Percentiles rank a stretch among this genome's conserved stretches.
Conservation (phyloP, 2,113 vertebrate genomes). For the Notothenia coriiceps region DNA sequence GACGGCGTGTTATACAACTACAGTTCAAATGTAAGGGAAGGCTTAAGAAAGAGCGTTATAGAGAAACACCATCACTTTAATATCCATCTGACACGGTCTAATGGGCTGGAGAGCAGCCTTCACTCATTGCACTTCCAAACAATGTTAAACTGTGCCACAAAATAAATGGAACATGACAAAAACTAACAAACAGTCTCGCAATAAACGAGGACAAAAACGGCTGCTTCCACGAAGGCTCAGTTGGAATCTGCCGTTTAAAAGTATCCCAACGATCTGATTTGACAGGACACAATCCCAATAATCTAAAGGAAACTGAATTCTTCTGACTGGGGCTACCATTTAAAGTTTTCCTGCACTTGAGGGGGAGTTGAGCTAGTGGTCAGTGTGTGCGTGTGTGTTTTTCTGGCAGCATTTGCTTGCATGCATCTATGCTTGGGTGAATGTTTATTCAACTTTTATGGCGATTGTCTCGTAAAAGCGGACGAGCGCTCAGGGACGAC, state of each 20-base stretch:
- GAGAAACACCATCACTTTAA: constrained; percentile 1
- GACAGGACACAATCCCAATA: constrained; percentile 54
- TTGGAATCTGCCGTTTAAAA: constrained; percentile 11
- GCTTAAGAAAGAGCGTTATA: background rate
- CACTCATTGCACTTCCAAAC: constrained; percentile 21
- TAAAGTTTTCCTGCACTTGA: constrained; percentile 15
- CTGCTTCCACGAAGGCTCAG: constrained; percentile 4
- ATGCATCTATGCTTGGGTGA: constrained; percentile 48
- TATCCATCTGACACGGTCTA: constrained; percentile 12
- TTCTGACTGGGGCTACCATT: constrained; percentile 42
- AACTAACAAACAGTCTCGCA: constrained; percentile 32
- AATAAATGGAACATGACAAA: constrained; percentile 54
- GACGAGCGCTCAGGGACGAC: constrained; percentile 39
- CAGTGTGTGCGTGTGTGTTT: constrained; percentile 23
- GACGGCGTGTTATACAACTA: background rate
- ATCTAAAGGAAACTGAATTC: constrained; percentile 29
- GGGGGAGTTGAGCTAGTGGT: constrained; percentile 30
- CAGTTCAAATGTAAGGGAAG: background rate
- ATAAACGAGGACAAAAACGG: constrained; percentile 29
- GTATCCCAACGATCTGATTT: constrained; percentile 28
- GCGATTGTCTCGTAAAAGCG: constrained; percentile 61
- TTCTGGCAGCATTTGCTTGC: constrained; percentile 33
- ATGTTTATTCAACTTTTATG: constrained; percentile 69
- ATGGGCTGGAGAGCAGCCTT: constrained; percentile 13
- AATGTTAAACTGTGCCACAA: constrained; percentile 23